phyloP scores from a whole-genome alignment of 2,113 vertebrate genomes.

The Dicaeum eximium region DNA sequence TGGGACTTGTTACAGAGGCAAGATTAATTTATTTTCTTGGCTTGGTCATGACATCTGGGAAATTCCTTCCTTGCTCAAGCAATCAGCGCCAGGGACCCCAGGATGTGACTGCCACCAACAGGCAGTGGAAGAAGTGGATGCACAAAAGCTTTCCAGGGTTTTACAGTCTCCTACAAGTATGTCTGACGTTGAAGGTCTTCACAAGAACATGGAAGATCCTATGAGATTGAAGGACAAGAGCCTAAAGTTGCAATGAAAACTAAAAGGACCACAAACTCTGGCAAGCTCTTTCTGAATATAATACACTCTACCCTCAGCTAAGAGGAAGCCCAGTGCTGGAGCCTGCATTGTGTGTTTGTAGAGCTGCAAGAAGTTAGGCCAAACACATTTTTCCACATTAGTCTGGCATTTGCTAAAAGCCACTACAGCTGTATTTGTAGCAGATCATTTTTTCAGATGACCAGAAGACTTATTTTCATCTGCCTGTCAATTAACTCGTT shows the following conservation, averaged over 20 bases:
- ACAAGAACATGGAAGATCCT: not conserved
- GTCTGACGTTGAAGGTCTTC: not conserved
- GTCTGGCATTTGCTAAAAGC: constrained; percentile 43
- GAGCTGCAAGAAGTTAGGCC: not conserved
- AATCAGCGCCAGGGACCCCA: not conserved
- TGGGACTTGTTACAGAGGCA: not conserved
- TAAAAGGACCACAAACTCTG: not conserved
- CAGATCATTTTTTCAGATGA: constrained; percentile 32
- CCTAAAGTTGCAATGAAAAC: not conserved
- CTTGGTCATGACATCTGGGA: not conserved
- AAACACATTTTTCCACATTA: constrained; percentile 45
- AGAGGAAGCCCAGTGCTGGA: not conserved
- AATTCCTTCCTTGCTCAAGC: not conserved
- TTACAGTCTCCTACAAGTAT: not conserved
- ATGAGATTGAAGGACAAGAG: not conserved
- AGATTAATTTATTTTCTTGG: not conserved
- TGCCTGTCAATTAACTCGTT: constrained; percentile 51
- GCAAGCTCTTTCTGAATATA: not conserved
- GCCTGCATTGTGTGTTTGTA: not conserved
- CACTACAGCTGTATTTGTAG: not conserved
- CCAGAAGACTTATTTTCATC: constrained; percentile 35
- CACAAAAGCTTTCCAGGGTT: not conserved
- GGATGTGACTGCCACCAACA: not conserved
- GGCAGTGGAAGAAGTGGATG: not conserved
- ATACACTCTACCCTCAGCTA: not conserved